These are phyloP conservation scores for Megamerina dolium DNA, from an alignment of 2,888 invertebrate genomes.

Conservation along the genomic window DNA sequence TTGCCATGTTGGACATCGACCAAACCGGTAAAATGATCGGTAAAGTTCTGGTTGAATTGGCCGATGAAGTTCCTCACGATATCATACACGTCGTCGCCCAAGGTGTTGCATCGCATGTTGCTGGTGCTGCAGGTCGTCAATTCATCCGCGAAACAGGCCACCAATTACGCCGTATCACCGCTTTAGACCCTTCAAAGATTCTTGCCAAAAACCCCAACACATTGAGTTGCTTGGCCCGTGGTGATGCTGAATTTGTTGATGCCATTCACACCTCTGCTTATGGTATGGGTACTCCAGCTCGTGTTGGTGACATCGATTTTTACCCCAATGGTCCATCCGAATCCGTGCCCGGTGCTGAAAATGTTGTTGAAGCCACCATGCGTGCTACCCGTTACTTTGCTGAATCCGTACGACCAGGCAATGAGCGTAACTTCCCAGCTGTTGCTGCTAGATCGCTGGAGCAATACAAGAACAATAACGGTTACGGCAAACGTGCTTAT, in stretches of 20 bases:
- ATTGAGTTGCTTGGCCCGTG: conserved; percentile 37
- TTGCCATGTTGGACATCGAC: conserved; percentile 30
- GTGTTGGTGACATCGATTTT: conserved; percentile 43
- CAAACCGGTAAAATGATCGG: conserved; percentile 35
- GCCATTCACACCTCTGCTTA: conserved; percentile 43
- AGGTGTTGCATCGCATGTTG: conserved; percentile 42
- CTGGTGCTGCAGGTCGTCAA: conserved; percentile 40
- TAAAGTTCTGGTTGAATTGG: conserved; percentile 32
- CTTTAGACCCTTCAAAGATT: conserved; percentile 38
- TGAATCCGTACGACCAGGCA: conserved; percentile 42
- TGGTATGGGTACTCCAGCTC: conserved; percentile 34
- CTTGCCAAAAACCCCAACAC: conserved; percentile 29
- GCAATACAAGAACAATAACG: conserved; percentile 38
- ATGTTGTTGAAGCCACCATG: conserved; percentile 40
- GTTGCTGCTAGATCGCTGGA: conserved; percentile 38
- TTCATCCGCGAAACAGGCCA: conserved; percentile 37
- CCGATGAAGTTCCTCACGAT: conserved; percentile 32
- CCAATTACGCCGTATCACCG: conserved; percentile 44
- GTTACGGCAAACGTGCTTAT: conserved; percentile 37
- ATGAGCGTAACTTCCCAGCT: conserved; percentile 44
- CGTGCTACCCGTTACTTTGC: conserved; percentile 43
- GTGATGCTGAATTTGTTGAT: conserved; percentile 46
- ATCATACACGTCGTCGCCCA: conserved; percentile 43
- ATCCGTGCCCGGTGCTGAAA: conserved; percentile 36
- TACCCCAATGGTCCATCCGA: conserved; percentile 40